These are phyloP conservation scores for Bovichtus diacanthus DNA, from an alignment of 2,797 vertebrate genomes.

Conservation along the genomic window DNA sequence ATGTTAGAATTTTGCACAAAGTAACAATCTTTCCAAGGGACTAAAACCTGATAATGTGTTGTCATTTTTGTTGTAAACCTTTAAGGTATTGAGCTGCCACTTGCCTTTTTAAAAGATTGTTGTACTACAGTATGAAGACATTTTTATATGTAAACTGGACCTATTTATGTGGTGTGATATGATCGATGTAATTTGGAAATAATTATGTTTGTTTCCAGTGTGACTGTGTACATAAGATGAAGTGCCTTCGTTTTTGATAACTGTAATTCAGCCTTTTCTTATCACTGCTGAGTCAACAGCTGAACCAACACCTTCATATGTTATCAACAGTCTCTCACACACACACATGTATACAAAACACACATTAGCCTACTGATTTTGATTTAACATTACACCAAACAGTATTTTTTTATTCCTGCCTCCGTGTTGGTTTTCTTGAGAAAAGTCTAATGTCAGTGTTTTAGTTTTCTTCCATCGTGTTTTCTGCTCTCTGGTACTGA, in stretches of 20 bases:
- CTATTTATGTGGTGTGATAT: constrained; percentile 46
- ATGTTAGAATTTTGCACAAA: constrained; percentile 21
- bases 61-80: constrained; percentile 24
- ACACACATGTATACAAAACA: constrained; percentile 2
- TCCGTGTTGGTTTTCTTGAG: neutral
- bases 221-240: constrained; percentile 22
- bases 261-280: constrained; percentile 38
- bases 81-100: constrained; percentile 10
- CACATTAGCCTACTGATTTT: neutral
- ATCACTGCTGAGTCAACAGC: constrained; percentile 47
- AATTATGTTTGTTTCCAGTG: constrained; percentile 39
- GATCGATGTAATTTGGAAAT: constrained; percentile 39
- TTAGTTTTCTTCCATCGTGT: constrained; percentile 21
- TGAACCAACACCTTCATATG: constrained; percentile 19
- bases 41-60: constrained; percentile 17
- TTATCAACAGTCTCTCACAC: constrained; percentile 22
- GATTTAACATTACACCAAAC: constrained; percentile 2
- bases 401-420: constrained; percentile 8
- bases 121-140: constrained; percentile 17
- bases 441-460: constrained; percentile 30
- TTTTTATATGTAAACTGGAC: constrained; percentile 27
- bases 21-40: neutral
- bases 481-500: constrained; percentile 54
- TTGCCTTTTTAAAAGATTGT: constrained; percentile 29
- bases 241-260: constrained; percentile 27